Conservation (phyloP, 92 coral and sea anemone species). For the Palythoa caribaeorum region DNA sequence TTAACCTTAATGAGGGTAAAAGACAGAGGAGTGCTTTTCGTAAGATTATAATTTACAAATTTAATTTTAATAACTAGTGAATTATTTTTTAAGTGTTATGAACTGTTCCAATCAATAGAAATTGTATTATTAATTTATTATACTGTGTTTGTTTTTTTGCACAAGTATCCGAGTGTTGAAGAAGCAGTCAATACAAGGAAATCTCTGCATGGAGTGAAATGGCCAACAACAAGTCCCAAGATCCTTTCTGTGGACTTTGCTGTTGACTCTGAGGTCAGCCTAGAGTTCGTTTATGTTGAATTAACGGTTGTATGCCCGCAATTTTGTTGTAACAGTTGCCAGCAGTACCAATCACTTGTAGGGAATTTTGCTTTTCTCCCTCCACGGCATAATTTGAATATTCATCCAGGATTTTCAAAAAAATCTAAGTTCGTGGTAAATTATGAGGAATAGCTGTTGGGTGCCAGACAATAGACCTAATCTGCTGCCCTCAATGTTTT, state of each 20-base stretch:
- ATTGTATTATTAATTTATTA: not conserved
- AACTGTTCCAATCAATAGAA: not conserved
- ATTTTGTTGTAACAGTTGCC: not conserved
- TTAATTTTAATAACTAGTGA: no score
- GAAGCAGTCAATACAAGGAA: slow-evolving; percentile 86
- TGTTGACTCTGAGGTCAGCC: slow-evolving; percentile 84
- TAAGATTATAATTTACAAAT: no score
- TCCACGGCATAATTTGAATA: no score
- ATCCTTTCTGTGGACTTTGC: slow-evolving; percentile 89
- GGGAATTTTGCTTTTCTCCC: no score
- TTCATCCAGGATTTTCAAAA: no score
- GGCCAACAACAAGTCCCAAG: slow-evolving; percentile 97
- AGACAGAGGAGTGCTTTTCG: no score
- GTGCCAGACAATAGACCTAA: no score
- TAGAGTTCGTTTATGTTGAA: not conserved
- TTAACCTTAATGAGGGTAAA: no score
- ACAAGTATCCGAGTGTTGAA: slow-evolving; percentile 81
- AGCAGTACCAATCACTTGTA: no score
- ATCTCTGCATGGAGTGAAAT: slow-evolving; percentile 90
- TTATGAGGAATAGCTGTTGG: no score
- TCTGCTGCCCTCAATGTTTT: no score
- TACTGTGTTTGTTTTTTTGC: not conserved
- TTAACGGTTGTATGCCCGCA: not conserved
- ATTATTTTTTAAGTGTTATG: not conserved
- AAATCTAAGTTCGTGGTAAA: no score